phyloP scores from a whole-genome alignment of 2,888 invertebrate genomes.

The Isotomurus palustris region DNA sequence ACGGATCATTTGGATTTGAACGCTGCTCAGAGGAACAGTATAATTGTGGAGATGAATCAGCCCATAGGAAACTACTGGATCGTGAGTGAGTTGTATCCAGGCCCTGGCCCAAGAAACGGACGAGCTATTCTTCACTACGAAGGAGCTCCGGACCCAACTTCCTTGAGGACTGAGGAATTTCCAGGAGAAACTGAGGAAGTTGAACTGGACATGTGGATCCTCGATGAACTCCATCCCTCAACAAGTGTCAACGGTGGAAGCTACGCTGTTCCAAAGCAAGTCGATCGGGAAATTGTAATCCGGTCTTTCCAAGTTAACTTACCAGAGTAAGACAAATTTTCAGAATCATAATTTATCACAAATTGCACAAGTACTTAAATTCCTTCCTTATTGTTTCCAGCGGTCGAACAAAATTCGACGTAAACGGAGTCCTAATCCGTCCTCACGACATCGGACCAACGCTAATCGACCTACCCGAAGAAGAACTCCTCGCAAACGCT shows the following conservation, averaged over 20 bases:
- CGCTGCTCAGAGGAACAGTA: conserved; percentile 31
- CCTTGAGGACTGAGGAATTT: conserved; percentile 16
- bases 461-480: conserved; percentile 17
- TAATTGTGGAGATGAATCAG: conserved; percentile 32
- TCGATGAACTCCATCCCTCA: conserved; percentile 26
- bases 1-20: conserved; percentile 32
- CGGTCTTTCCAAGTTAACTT: conserved; percentile 11
- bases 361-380: no score
- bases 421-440: conserved; percentile 24
- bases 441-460: conserved; percentile 12
- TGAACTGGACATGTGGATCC: conserved; percentile 22
- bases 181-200: conserved; percentile 6
- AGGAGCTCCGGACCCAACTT: conserved; percentile 23
- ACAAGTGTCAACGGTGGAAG: conserved; percentile 16
- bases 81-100: conserved; percentile 19
- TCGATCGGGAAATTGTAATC: conserved; percentile 24
- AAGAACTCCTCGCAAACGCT: conserved; percentile 13
- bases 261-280: conserved; percentile 27
- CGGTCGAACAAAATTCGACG: conserved; percentile 22
- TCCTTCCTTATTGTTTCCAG: neutral
- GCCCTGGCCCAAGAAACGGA: conserved; percentile 33
- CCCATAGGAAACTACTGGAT: conserved; percentile 29
- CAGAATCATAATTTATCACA: no score
- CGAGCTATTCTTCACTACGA: conserved; percentile 32
- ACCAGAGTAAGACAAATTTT: no score